These are phyloP conservation scores for Drosophila tanythrix DNA, from an alignment of 2,888 invertebrate genomes.

Conservation along the genomic window DNA sequence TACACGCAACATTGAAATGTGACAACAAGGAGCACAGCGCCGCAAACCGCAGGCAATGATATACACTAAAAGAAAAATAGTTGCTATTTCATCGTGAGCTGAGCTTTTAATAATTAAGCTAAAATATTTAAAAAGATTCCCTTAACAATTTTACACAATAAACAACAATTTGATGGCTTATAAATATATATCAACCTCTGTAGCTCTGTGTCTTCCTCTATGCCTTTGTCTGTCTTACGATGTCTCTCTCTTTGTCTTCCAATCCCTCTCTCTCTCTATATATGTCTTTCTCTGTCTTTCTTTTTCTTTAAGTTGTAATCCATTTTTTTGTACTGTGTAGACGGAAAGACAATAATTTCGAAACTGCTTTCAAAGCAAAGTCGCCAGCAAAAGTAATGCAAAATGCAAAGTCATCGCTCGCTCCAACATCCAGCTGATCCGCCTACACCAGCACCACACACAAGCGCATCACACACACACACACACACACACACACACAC, in stretches of 20 bases:
- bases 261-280: background rate
- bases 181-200: background rate
- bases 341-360: slow-evolving; percentile 67
- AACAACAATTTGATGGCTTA: background rate
- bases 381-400: slow-evolving; percentile 76
- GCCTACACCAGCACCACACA: slow-evolving; percentile 2
- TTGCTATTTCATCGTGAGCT: no score
- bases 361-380: slow-evolving; percentile 75
- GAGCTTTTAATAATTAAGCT: background rate
- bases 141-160: background rate
- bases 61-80: background rate
- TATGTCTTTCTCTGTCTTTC: background rate
- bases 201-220: no score
- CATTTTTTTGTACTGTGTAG: slow-evolving; percentile 5
- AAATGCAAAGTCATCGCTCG: slow-evolving; percentile 79
- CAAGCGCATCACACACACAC: background rate
- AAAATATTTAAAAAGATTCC: background rate
- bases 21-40: slow-evolving; percentile 31
- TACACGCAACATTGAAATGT: slow-evolving; percentile 79
- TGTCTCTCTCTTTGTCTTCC: background rate
- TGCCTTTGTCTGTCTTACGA: background rate
- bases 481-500: background rate
- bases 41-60: slow-evolving; percentile 30
- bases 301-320: background rate
- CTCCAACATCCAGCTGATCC: slow-evolving; percentile 34